Base-by-base conservation (phyloP, 2,797 vertebrate genomes). In the Sebastes baramenuke region DNA sequence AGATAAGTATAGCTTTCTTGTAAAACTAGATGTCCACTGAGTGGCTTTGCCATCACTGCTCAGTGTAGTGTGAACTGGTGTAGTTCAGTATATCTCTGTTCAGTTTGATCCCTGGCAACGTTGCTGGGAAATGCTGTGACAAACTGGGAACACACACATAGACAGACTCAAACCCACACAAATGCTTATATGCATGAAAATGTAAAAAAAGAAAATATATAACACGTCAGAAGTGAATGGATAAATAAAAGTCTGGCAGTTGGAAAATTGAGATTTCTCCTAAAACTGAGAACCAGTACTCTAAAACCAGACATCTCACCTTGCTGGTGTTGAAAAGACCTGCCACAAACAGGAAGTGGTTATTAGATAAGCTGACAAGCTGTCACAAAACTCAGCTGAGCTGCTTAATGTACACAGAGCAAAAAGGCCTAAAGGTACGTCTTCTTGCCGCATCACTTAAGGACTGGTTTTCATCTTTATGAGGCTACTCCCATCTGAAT, bases 231-330 rank as follows among this genome's bases (percentile, higher is more conserved):
- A 77, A 67, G 42, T 76, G 66, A 91, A 84, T 77, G 34, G 74
- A 84, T 87, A 77, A 89, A 79, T 88, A 79, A 88, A 79, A 69
- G 38, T 72, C 69, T 81, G 86, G 72, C 89, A 81, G 79, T 72
- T 84, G 65, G 67, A 85, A 88, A 86, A 89, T 87, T 79, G 70
- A 87, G 72, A 89, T 87, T 82, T 81, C 55, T 80, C 77, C 77
- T 75, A 70, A 85, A 86, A 75, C 24, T 68, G 77, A 71, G 70
- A 68, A 75, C 20, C 62, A 54, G 24, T 5, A 7, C 67, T 83
- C 13, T 49, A 42, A 82, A 86, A 71, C 42, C 22, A 67, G 58
- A 8, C 56, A 75, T 77, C 60, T 88, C 49, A 68, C 75, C 70
- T 81, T 27, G 5, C 65, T 69, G 49, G 46, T 68, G 54, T 56